Evolutionary conservation across 2,797 vertebrate species (phyloP).

Genomic region (Streptopelia turtur): DNA sequence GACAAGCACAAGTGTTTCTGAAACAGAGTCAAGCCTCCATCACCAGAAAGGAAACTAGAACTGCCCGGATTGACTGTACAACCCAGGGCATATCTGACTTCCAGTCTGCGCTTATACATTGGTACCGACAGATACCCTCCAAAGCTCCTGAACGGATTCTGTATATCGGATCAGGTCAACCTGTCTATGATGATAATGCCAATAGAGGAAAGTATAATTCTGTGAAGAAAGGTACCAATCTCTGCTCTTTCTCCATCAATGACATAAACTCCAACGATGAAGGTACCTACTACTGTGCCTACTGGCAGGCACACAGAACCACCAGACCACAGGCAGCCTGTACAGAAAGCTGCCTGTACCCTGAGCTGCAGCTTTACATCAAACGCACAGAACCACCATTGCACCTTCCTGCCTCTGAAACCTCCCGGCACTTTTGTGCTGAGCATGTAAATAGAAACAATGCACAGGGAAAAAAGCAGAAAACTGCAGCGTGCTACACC

Average conservation of each 20-base stretch:
- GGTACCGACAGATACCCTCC: neutral
- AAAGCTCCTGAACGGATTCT: neutral
- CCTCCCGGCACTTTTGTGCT: neutral
- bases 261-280: neutral
- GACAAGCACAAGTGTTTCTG: neutral
- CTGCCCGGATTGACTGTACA: rapidly evolving
- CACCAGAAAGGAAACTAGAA: rapidly evolving
- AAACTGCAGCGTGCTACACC: rapidly evolving
- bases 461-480: neutral
- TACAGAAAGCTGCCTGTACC: neutral
- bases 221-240: rapidly evolving
- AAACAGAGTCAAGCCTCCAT: neutral
- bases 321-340: neutral
- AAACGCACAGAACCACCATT: neutral
- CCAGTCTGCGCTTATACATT: neutral
- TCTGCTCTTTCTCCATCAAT: neutral
- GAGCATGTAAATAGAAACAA: neutral
- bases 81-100: rapidly evolving
- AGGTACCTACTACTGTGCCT: constrained; percentile 53
- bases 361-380: neutral
- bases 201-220: neutral
- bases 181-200: rapidly evolving
- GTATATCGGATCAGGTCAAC: rapidly evolving
- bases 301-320: neutral
- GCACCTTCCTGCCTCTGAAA: neutral